Base-by-base conservation (phyloP, 35 echinoderm and acorn worm genomes). In the Acanthaster planci region DNA sequence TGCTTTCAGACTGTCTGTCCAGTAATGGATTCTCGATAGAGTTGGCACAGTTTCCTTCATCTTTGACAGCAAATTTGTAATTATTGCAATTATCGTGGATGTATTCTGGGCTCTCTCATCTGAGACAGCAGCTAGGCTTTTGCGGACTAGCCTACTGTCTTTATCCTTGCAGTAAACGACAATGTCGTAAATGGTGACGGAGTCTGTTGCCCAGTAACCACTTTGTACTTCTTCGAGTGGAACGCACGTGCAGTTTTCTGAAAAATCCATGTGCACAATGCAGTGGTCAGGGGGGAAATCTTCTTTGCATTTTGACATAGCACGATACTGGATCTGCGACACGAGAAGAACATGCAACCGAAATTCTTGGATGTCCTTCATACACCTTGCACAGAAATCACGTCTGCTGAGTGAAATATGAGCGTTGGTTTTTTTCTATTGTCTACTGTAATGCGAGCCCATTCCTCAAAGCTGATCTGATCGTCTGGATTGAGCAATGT, bases 201-300 rank as follows among this genome's bases (percentile, higher is more conserved):
- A 35, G 14, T 76, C 81, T 18, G 77, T 58, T 26, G 42, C 82
- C 88, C 88, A 90, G 51, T 84, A 90, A 12, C 60, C 88, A 21
- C 59, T 77, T 44, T 83, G 92, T 8, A 93, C 87, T 39, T 94
- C 87, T 40, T 94, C 92, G 34, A 86, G 26, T 19, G 77, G 54
- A 5, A 81, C 47, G 37, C 92, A 90, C 37, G 78, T 80, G 72
- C 89, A 94, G 52, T 94, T 94, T 76, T 90, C 82, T 18, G 92
- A 75, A 75, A 94, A 89, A 76, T 95, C 87, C 92, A 87, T 94
- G 29, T 94, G 87, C 16, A 94, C 51, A 19, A 90, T 52, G 50
- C 67, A 77, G 2, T 78, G 5, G 38, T 79, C 75, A 23, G 34
- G 14, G 16, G 37, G 32, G 27, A 87, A 60, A 38, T 52, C 36